These are phyloP conservation scores for Oncorhynchus masou DNA, from an alignment of 2,113 vertebrate species.

Conservation along the genomic window DNA sequence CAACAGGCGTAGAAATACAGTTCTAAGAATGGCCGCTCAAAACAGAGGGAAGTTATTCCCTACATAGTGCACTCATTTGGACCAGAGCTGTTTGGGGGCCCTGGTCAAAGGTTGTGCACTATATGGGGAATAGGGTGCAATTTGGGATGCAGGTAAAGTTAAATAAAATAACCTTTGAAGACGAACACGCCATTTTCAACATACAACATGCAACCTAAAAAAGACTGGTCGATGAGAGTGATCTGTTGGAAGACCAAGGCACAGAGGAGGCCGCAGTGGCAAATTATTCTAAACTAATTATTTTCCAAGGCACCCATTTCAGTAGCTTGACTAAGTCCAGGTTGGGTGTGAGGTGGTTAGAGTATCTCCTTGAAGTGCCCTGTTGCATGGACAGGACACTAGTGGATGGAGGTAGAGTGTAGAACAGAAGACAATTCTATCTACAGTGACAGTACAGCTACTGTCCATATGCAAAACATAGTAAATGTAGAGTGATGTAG, in stretches of 20 bases:
- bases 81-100: too few relatives aligned
- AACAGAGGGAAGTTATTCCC: too few relatives aligned
- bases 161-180: neutral
- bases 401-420: constrained; percentile 68
- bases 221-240: neutral
- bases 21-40: neutral
- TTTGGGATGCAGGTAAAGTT: neutral
- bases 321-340: neutral
- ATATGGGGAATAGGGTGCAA: neutral
- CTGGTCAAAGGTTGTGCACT: neutral
- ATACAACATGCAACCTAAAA: neutral
- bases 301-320: neutral
- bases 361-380: constrained; percentile 43
- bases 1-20: neutral
- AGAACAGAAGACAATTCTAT: constrained; percentile 27
- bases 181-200: neutral
- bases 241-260: neutral
- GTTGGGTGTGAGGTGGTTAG: neutral
- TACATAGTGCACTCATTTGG: too few relatives aligned
- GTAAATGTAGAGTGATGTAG: neutral
- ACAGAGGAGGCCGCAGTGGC: neutral
- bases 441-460: constrained; percentile 20
- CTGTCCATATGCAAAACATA: constrained; percentile 15
- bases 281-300: neutral
- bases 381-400: constrained; percentile 68